phyloP scores from a whole-genome alignment of 2,113 vertebrate species.

The Pelusios castaneus region DNA sequence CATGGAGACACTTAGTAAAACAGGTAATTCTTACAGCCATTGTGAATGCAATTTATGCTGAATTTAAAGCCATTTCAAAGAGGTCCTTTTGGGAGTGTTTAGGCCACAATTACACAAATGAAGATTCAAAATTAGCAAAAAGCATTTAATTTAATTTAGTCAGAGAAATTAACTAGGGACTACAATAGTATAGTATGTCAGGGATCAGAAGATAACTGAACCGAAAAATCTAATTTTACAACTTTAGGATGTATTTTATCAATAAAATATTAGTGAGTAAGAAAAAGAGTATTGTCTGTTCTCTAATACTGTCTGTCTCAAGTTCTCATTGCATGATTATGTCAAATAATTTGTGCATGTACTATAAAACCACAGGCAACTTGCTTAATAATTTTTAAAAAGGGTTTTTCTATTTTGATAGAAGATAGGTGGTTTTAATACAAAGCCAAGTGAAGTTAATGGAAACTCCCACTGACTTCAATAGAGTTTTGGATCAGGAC shows the following conservation, averaged over 20 bases:
- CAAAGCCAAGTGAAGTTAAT: background rate
- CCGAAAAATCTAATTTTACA: slow-evolving; percentile 38
- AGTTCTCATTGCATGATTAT: background rate
- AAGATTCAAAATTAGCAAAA: slow-evolving; percentile 55
- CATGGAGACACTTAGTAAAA: background rate
- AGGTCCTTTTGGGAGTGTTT: slow-evolving; percentile 38
- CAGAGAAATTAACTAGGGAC: slow-evolving; percentile 37
- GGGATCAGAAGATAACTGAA: slow-evolving; percentile 28
- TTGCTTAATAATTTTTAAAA: background rate
- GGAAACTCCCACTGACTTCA: background rate
- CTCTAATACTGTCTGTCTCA: background rate
- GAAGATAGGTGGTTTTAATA: background rate
- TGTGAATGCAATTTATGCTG: background rate
- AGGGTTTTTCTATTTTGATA: background rate
- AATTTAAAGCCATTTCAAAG: slow-evolving; percentile 43
- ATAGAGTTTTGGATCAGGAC: background rate
- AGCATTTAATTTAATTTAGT: slow-evolving; percentile 44
- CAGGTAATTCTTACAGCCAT: slow-evolving; percentile 23
- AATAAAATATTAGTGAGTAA: background rate
- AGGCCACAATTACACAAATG: slow-evolving; percentile 51
- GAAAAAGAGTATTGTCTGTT: background rate
- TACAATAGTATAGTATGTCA: slow-evolving; percentile 36
- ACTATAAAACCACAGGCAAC: background rate
- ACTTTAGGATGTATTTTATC: background rate
- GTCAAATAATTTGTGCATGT: background rate